These are phyloP conservation scores for Semnopithecus entellus DNA, from an alignment of 2,113 vertebrate genomes.

Conservation along the genomic window DNA sequence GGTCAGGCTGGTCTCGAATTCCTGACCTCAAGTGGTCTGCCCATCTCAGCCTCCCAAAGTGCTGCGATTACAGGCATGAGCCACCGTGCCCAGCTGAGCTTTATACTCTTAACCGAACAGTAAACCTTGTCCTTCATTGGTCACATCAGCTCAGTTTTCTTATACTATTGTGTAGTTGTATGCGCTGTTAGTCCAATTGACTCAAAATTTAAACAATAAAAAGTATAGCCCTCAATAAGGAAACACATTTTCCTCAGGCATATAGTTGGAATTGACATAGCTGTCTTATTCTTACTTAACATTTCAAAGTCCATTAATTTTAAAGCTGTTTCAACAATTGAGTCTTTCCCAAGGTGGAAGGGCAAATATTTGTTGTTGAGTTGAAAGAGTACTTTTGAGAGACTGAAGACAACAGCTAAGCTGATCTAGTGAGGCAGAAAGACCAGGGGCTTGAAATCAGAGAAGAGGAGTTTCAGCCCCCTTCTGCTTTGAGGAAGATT, in stretches of 20 bases:
- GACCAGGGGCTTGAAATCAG: not conserved
- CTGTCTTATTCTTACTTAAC: not conserved
- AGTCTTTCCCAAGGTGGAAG: not conserved
- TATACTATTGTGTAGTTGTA: not conserved
- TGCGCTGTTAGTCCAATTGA: not conserved
- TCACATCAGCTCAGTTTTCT: not conserved
- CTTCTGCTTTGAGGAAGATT: not conserved
- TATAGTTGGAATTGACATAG: not conserved
- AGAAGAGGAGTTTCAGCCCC: not conserved
- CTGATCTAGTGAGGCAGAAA: not conserved
- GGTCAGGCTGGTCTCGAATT: too few species aligned
- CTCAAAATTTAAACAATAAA: not conserved
- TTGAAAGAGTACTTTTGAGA: not conserved
- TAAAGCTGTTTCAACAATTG: slow-evolving; percentile 29
- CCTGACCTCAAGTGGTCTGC: too few species aligned
- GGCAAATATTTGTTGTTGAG: not conserved
- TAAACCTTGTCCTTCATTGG: not conserved
- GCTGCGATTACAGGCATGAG: too few species aligned
- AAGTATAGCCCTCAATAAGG: not conserved
- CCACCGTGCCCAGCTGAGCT: too few species aligned
- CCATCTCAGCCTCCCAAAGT: too few species aligned
- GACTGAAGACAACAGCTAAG: not conserved
- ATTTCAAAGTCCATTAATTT: not conserved
- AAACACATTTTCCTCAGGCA: not conserved
- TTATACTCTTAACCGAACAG: not conserved